A percentile compares a stretch with the other conserved stretches of the same genome.
Evolutionary conservation across 1,140 invertebrate genomes (phyloP).

Genomic region (Bombus fervidus): DNA sequence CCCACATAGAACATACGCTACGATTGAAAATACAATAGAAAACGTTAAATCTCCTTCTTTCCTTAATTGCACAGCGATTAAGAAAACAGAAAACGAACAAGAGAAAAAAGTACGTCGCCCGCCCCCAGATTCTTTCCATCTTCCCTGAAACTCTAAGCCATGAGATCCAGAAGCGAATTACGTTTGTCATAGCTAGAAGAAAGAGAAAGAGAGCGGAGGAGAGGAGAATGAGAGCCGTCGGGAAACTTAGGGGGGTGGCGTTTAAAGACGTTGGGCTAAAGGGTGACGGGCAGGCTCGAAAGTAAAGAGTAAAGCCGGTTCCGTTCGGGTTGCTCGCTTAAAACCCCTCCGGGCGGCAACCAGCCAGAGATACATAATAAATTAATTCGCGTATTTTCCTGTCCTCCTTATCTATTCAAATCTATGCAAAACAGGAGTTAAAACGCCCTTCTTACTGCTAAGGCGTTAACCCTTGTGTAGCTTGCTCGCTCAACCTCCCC

Average conservation of each 20-base stretch:
- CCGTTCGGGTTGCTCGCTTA: conserved; percentile 48
- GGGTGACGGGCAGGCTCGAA: conserved; percentile 63
- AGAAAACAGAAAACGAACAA: background rate
- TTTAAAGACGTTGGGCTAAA: conserved; percentile 70
- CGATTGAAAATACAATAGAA: background rate
- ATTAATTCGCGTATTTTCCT: conserved; percentile 81
- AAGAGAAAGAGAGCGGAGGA: background rate
- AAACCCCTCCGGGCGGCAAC: conserved; percentile 55
- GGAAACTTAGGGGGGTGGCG: conserved; percentile 74
- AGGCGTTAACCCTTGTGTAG: conserved; percentile 80
- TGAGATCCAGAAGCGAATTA: conserved; percentile 1
- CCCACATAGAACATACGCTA: background rate
- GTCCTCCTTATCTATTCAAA: conserved; percentile 81
- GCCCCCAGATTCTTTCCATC: background rate
- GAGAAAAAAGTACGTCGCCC: background rate
- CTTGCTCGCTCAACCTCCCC: conserved; percentile 43
- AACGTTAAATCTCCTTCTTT: background rate
- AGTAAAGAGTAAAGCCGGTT: conserved; percentile 75
- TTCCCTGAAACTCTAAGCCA: background rate
- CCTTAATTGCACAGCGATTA: background rate
- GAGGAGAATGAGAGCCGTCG: conserved; percentile 35
- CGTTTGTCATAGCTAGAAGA: conserved; percentile 4
- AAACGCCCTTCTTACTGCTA: conserved; percentile 77
- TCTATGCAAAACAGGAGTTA: conserved; percentile 82
- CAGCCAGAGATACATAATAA: conserved; percentile 80